These are phyloP conservation scores for Gadopsis marmoratus DNA, from an alignment of 2,797 vertebrate species.

Conservation along the genomic window DNA sequence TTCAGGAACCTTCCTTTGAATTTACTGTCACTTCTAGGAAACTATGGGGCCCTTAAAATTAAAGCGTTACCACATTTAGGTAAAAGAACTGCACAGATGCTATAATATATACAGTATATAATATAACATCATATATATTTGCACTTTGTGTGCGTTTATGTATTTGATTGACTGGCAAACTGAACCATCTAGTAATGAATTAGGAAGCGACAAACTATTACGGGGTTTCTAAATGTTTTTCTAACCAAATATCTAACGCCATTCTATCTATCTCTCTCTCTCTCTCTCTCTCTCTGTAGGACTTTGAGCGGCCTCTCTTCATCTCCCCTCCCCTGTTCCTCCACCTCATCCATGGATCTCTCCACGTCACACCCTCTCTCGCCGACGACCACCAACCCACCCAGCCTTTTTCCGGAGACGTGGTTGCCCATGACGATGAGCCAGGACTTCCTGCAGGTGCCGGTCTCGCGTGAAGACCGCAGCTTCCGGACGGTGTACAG, in stretches of 20 bases:
- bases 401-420: slow-evolving; percentile 96
- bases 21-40: background rate
- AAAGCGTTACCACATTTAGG: background rate
- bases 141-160: background rate
- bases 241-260: too few species aligned
- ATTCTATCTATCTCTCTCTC: too few species aligned
- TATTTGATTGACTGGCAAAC: background rate
- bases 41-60: slow-evolving; percentile 3
- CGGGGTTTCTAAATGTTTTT: background rate
- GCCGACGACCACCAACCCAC: slow-evolving; percentile 85
- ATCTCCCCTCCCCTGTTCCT: slow-evolving; percentile 66
- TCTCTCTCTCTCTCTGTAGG: slow-evolving; percentile 73
- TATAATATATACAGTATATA: background rate
- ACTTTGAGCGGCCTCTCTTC: slow-evolving; percentile 90
- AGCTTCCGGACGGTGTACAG: slow-evolving; percentile 99
- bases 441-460: slow-evolving; percentile 98
- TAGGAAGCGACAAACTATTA: background rate
- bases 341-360: slow-evolving; percentile 79
- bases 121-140: background rate
- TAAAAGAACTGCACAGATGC: background rate
- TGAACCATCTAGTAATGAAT: background rate
- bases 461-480: slow-evolving; percentile 95
- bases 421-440: slow-evolving; percentile 94
- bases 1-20: background rate
- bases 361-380: slow-evolving; percentile 81